Conservation (phyloP, 2,113 vertebrate genomes). For the Neomonachus schauinslandi region DNA sequence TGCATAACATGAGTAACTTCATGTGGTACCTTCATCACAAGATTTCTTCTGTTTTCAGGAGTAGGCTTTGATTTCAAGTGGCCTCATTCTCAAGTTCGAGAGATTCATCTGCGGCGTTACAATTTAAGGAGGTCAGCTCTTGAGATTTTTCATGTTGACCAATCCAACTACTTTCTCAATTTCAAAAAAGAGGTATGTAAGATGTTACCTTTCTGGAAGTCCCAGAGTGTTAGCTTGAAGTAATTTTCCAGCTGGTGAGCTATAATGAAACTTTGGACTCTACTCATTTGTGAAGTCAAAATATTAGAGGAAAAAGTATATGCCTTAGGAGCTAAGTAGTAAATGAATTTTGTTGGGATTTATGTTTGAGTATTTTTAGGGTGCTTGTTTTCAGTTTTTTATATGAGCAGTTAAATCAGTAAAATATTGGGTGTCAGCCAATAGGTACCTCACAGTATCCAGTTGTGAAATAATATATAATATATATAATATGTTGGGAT, state of each 20-base stretch:
- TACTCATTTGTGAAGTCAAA: background rate
- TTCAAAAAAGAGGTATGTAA: slow-evolving; percentile 95
- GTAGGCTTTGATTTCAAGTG: slow-evolving; percentile 98
- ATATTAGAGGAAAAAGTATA: background rate
- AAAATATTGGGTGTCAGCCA: background rate
- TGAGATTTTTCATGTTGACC: slow-evolving; percentile 98
- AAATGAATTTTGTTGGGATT: background rate
- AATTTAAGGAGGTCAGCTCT: slow-evolving; percentile 97
- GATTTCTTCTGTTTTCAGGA: slow-evolving; percentile 85
- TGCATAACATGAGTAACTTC: slow-evolving; percentile 6
- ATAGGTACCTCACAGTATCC: background rate
- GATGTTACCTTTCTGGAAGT: background rate
- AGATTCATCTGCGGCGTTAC: slow-evolving; percentile 96
- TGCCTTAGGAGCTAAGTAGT: background rate
- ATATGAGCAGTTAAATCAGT: background rate
- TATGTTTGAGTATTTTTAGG: background rate
- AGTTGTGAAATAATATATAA: background rate
- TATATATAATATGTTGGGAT: background rate
- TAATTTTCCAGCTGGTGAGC: background rate
- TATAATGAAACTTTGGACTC: slow-evolving; percentile 2
- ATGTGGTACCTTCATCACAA: slow-evolving; percentile 34
- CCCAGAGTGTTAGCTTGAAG: background rate
- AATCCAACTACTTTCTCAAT: slow-evolving; percentile 98
- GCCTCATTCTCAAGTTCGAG: slow-evolving; percentile 95
- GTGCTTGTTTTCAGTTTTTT: background rate